Conservation (phyloP, 2,113 vertebrate genomes). For the Microcebus jonahi region DNA sequence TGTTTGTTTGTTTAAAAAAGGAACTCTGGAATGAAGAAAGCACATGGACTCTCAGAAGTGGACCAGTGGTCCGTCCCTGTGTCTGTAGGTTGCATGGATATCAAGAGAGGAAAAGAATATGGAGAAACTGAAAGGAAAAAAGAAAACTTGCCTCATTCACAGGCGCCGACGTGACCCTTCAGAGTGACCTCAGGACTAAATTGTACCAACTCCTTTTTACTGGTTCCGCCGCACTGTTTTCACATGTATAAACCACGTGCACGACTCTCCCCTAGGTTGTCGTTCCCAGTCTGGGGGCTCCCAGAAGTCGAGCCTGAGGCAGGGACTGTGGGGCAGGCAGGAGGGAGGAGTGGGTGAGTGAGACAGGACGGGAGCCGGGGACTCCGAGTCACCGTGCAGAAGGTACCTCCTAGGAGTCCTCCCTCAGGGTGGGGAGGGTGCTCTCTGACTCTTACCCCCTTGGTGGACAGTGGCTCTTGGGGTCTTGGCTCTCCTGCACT, state of each 20-base stretch:
- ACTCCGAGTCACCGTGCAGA: not conserved
- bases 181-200: not conserved
- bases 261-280: not conserved
- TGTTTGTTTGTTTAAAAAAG: not conserved
- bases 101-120: not conserved
- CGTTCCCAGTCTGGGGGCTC: not conserved
- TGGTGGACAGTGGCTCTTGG: not conserved
- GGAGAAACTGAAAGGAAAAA: not conserved
- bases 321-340: not conserved
- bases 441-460: not conserved
- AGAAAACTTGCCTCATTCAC: not conserved
- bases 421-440: rapidly evolving
- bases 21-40: not conserved
- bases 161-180: not conserved
- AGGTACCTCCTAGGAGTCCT: rapidly evolving
- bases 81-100: not conserved
- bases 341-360: too few relatives aligned
- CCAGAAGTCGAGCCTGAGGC: too few relatives aligned
- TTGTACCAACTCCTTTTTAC: not conserved
- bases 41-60: rapidly evolving
- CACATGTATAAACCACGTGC: rapidly evolving
- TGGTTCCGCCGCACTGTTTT: rapidly evolving
- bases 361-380: too few relatives aligned
- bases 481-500: not conserved
- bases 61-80: not conserved